Evolutionary conservation across 2,888 invertebrate species (phyloP).

Genomic region (Tenthredo distinguenda): DNA sequence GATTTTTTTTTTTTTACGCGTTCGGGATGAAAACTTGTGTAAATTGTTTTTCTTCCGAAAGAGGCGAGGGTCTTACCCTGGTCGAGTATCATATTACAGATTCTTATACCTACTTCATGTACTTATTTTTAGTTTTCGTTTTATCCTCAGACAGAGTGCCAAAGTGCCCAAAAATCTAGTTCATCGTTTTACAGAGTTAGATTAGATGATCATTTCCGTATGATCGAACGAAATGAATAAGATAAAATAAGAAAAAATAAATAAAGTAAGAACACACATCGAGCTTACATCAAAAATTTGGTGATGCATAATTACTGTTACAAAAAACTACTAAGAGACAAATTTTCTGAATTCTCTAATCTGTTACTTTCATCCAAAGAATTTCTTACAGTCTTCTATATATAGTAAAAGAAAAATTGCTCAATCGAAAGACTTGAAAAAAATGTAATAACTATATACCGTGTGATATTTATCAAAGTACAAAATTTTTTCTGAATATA

Average conservation of each 20-base stretch:
- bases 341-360: background rate
- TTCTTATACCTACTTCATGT: background rate
- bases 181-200: background rate
- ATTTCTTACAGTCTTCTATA: background rate
- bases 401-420: background rate
- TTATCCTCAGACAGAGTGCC: background rate
- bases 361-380: background rate
- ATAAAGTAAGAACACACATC: background rate
- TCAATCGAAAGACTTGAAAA: background rate
- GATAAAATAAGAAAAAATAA: background rate
- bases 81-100: background rate
- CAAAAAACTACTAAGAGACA: background rate
- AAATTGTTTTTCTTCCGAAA: background rate
- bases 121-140: constrained; percentile 4
- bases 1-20: background rate
- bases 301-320: background rate
- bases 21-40: background rate
- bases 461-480: background rate
- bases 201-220: background rate
- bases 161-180: constrained; percentile 1
- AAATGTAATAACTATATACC: background rate
- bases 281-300: background rate
- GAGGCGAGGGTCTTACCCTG: background rate
- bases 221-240: background rate
- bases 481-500: background rate